Percentiles rank a stretch among this genome's conserved stretches.
Evolutionary conservation across 1,140 invertebrate genomes (phyloP).

Genomic region (Solenopsis fugax): DNA sequence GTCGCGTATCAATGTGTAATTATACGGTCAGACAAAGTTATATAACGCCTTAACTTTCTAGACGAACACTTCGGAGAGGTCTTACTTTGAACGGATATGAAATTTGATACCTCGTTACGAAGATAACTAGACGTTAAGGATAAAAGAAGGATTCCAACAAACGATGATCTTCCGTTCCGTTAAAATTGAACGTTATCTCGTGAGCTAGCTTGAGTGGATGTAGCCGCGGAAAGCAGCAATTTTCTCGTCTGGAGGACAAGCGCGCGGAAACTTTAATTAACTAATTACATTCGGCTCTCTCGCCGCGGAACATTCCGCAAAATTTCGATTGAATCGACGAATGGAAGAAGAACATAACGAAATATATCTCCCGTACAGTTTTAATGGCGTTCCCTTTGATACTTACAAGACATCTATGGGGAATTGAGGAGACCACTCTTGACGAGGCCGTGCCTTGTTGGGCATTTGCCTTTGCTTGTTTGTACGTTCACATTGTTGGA

Average conservation of each 20-base stretch:
- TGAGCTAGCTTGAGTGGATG: slow-evolving; percentile 71
- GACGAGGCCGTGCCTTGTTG: slow-evolving; percentile 83
- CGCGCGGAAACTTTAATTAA: slow-evolving; percentile 74
- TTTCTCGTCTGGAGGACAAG: slow-evolving; percentile 72
- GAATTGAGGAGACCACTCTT: slow-evolving; percentile 83
- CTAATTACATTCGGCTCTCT: slow-evolving; percentile 71
- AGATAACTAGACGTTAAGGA: background rate
- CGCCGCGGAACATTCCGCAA: slow-evolving; percentile 1
- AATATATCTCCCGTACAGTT: background rate
- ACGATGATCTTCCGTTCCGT: slow-evolving; percentile 59
- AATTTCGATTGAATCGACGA: slow-evolving; percentile 1
- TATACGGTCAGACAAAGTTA: background rate
- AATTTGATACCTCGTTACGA: background rate
- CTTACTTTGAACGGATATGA: background rate
- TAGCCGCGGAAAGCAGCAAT: slow-evolving; percentile 76
- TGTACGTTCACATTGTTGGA: slow-evolving; percentile 77
- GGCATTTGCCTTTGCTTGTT: slow-evolving; percentile 76
- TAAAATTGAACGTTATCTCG: slow-evolving; percentile 79
- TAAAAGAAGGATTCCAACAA: background rate
- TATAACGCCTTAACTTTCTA: background rate
- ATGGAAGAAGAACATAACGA: background rate
- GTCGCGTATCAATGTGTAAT: slow-evolving; percentile 16
- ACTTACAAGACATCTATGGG: slow-evolving; percentile 84
- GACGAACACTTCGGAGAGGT: background rate
- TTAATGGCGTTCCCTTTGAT: slow-evolving; percentile 5